Percentiles rank a stretch among this genome's conserved stretches.
Evolutionary conservation across 2,113 vertebrate genomes (phyloP).

Genomic region (Oryzias melastigma): DNA sequence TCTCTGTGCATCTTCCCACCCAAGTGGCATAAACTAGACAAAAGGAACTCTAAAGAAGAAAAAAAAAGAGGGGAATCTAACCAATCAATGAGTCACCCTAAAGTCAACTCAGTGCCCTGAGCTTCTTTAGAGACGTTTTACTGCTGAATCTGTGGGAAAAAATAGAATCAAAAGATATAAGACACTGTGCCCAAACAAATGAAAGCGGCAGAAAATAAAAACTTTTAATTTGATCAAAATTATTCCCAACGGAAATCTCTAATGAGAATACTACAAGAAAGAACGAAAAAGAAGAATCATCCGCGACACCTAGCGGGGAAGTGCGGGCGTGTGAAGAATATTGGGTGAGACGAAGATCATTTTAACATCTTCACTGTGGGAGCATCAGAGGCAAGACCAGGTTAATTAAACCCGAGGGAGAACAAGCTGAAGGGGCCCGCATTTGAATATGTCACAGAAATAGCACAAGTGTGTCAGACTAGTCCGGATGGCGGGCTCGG

Average conservation of each 20-base stretch:
- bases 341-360: constrained; percentile 42
- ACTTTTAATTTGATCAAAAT: constrained; percentile 76
- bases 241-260: constrained; percentile 62
- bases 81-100: constrained; percentile 51
- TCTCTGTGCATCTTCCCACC: constrained; percentile 45
- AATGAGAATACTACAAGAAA: constrained; percentile 68
- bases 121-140: constrained; percentile 37
- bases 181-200: constrained; percentile 55
- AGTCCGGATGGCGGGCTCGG: constrained; percentile 52
- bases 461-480: constrained; percentile 53
- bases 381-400: constrained; percentile 73
- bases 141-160: constrained; percentile 24
- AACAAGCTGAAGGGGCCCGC: constrained; percentile 38
- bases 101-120: constrained; percentile 52
- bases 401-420: constrained; percentile 82
- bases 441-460: constrained; percentile 80
- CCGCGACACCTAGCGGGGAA: constrained; percentile 34
- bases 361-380: constrained; percentile 74
- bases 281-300: constrained; percentile 47
- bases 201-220: constrained; percentile 49
- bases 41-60: constrained; percentile 46
- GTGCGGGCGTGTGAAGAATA: constrained; percentile 13
- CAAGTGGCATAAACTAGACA: constrained; percentile 39
- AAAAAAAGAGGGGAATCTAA: constrained; percentile 32
- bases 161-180: constrained; percentile 39